These are phyloP conservation scores for Pseudomyrmex dendroicus DNA, from an alignment of 1,140 invertebrate species.

Conservation along the genomic window DNA sequence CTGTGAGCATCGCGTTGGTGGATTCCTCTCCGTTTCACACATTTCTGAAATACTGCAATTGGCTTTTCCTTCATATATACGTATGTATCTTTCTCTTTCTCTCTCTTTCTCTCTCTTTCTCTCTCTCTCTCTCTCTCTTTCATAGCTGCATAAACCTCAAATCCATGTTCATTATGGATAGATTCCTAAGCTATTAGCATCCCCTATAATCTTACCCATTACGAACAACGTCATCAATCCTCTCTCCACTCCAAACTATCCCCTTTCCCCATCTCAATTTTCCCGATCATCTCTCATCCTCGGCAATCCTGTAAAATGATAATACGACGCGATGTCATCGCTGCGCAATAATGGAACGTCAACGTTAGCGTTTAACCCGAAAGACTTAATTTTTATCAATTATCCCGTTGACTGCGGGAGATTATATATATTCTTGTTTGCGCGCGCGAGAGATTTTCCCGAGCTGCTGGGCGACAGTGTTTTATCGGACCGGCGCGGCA, in stretches of 20 bases:
- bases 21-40: constrained; percentile 30
- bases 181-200: constrained; percentile 50
- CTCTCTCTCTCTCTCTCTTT: neutral
- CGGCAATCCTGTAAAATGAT: constrained; percentile 31
- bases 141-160: constrained; percentile 12
- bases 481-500: neutral
- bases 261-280: constrained; percentile 30
- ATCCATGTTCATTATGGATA: constrained; percentile 51
- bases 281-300: constrained; percentile 23
- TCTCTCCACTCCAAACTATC: neutral
- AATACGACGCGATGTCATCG: neutral
- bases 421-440: constrained; percentile 1
- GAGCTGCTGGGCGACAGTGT: neutral
- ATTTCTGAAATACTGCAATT: constrained; percentile 17
- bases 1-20: constrained; percentile 8
- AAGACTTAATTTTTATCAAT: constrained; percentile 13
- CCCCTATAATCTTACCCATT: constrained; percentile 40
- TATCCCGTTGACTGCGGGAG: neutral
- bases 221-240: constrained; percentile 41
- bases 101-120: neutral
- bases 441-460: neutral
- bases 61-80: neutral
- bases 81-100: neutral
- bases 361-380: neutral
- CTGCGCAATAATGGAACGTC: neutral